Evolutionary conservation across 2,888 invertebrate species (phyloP).

Genomic region (Acanthopleura granulata): DNA sequence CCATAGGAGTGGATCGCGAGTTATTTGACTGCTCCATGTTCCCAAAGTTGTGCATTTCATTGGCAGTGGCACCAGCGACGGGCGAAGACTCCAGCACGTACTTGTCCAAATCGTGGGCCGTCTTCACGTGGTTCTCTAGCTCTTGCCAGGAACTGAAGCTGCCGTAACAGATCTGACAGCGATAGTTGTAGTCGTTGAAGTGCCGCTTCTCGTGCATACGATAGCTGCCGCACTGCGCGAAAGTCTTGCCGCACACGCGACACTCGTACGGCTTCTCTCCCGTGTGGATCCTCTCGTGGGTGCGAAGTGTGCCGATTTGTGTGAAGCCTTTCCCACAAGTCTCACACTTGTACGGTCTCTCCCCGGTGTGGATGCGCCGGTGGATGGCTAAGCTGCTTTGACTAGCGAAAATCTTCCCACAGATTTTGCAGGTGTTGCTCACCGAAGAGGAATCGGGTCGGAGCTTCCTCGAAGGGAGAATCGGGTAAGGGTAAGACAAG

Average conservation of each 20-base stretch:
- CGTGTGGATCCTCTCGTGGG: slow-evolving; percentile 61
- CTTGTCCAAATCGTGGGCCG: slow-evolving; percentile 42
- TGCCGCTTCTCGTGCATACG: slow-evolving; percentile 62
- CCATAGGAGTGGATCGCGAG: slow-evolving; percentile 16
- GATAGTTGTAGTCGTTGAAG: slow-evolving; percentile 54
- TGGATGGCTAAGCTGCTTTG: slow-evolving; percentile 58
- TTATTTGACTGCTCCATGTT: slow-evolving; percentile 20
- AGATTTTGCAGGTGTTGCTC: slow-evolving; percentile 46
- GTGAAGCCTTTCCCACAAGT: slow-evolving; percentile 60
- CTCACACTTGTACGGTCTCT: slow-evolving; percentile 52
- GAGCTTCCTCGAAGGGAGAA: background rate
- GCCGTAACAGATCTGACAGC: slow-evolving; percentile 56
- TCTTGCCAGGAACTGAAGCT: slow-evolving; percentile 54
- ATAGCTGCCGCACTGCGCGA: slow-evolving; percentile 61
- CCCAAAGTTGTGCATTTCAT: slow-evolving; percentile 19
- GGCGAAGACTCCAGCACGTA: background rate
- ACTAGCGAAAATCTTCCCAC: slow-evolving; percentile 58
- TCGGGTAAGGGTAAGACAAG: slow-evolving; percentile 1
- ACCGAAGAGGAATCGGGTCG: slow-evolving; percentile 6
- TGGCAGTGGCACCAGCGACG: background rate
- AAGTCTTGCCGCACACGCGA: slow-evolving; percentile 51
- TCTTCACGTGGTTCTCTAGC: slow-evolving; percentile 54
- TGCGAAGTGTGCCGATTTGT: slow-evolving; percentile 59
- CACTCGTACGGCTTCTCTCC: slow-evolving; percentile 61
- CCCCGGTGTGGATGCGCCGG: slow-evolving; percentile 59